Percentiles rank a stretch among this genome's conserved stretches.
Conservation (phyloP, 1,140 invertebrate species). For the Cryptotermes secundus region DNA sequence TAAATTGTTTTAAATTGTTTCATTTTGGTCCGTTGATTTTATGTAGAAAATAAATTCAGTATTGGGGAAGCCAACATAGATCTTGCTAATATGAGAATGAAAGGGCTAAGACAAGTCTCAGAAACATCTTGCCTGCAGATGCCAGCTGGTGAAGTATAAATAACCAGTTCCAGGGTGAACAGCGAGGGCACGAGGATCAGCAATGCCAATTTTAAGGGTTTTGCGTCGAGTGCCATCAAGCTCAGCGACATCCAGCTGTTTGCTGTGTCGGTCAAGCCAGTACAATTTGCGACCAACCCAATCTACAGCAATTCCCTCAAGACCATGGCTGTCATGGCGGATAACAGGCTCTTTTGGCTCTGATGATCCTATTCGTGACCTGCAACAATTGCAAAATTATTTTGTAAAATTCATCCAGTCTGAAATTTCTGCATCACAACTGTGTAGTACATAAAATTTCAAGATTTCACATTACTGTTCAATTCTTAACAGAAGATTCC, state of each 20-base stretch:
- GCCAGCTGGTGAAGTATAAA: constrained; percentile 95
- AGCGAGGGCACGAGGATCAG: constrained; percentile 90
- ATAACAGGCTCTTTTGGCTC: constrained; percentile 75
- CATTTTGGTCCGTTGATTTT: too few relatives aligned
- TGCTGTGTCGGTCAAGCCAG: constrained; percentile 95
- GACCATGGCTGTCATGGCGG: constrained; percentile 87
- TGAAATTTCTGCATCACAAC: too few relatives aligned
- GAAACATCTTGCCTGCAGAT: constrained; percentile 61
- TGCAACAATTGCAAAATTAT: not conserved
- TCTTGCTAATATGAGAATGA: too few relatives aligned
- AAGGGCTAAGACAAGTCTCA: not conserved
- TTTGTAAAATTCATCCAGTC: too few relatives aligned
- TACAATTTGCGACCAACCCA: constrained; percentile 97
- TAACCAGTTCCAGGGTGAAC: constrained; percentile 94
- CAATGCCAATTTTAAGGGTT: constrained; percentile 82
- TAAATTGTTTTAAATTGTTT: too few relatives aligned
- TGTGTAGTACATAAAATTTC: too few relatives aligned
- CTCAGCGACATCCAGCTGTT: constrained; percentile 90
- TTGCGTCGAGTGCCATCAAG: constrained; percentile 88
- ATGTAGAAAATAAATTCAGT: too few relatives aligned
- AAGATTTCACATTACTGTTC: too few relatives aligned
- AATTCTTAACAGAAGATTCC: too few relatives aligned
- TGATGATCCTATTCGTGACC: constrained; percentile 12
- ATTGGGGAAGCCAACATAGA: too few relatives aligned
- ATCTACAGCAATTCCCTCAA: constrained; percentile 95